Evolutionary conservation across 92 coral and sea anemone species (phyloP).

Genomic region (Umimayanthus kanabou): DNA sequence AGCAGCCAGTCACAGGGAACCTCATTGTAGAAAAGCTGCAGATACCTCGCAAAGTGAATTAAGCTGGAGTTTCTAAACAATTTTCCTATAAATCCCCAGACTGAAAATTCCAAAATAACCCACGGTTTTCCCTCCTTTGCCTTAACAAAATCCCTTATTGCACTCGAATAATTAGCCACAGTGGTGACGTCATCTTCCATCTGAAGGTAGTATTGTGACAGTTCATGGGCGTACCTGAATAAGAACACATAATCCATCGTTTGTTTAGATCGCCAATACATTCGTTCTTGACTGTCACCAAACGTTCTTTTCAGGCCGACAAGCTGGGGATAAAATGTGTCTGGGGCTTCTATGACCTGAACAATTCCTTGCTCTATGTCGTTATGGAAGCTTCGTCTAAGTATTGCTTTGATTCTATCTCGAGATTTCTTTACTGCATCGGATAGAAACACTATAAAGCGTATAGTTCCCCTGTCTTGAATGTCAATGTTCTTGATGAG

Average conservation of each 20-base stretch:
- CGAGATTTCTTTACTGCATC: constrained; percentile 67
- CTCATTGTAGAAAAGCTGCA: constrained; percentile 73
- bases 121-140: constrained; percentile 48
- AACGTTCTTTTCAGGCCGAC: constrained; percentile 61
- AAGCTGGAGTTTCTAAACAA: constrained; percentile 65
- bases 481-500: constrained; percentile 53
- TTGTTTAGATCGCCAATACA: constrained; percentile 97
- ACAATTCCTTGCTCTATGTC: constrained; percentile 67
- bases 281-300: constrained; percentile 64
- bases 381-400: constrained; percentile 49
- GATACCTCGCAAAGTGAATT: constrained; percentile 55
- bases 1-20: constrained; percentile 26
- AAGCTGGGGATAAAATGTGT: constrained; percentile 74
- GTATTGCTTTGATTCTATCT: constrained; percentile 41
- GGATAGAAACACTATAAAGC: constrained; percentile 83
- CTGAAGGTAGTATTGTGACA: constrained; percentile 86
- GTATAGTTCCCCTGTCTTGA: constrained; percentile 43
- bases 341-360: constrained; percentile 84
- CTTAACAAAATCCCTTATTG: constrained; percentile 64
- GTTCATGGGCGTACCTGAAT: constrained; percentile 70
- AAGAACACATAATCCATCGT: constrained; percentile 83
- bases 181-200: constrained; percentile 91
- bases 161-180: constrained; percentile 52
- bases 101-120: constrained; percentile 56
- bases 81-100: constrained; percentile 90